Percentiles rank a stretch among this genome's conserved stretches.
phyloP scores from a whole-genome alignment of 2,888 invertebrate species.

The Phyllotreta cruciferae region DNA sequence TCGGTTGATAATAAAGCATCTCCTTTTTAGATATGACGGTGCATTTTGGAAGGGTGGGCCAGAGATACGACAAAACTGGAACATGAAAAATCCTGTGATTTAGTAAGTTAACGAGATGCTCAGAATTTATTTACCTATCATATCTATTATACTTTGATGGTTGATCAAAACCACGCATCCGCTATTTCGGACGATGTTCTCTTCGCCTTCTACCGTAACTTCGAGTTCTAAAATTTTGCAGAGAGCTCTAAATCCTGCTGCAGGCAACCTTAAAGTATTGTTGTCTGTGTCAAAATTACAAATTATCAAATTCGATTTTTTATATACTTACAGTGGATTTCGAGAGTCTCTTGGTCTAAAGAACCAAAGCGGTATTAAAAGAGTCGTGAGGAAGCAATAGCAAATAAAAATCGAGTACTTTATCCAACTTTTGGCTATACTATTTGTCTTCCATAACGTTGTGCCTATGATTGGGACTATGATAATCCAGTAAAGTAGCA shows the following conservation, averaged over 20 bases:
- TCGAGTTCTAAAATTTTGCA: constrained; percentile 68
- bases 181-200: constrained; percentile 75
- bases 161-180: constrained; percentile 85
- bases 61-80: constrained; percentile 75
- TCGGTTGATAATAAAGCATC: constrained; percentile 80
- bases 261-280: constrained; percentile 67
- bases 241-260: constrained; percentile 67
- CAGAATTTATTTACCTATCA: constrained; percentile 68
- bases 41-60: constrained; percentile 81
- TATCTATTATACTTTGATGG: constrained; percentile 87
- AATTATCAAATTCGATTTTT: neutral
- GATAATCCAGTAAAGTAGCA: neutral
- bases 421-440: constrained; percentile 72
- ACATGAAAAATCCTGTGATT: constrained; percentile 26
- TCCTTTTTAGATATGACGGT: constrained; percentile 86
- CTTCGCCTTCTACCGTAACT: constrained; percentile 75
- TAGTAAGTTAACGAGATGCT: neutral
- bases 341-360: constrained; percentile 73
- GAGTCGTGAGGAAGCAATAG: constrained; percentile 66
- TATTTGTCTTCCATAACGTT: constrained; percentile 61
- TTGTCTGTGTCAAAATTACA: neutral
- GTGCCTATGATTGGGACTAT: neutral
- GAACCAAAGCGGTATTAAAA: constrained; percentile 78
- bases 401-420: constrained; percentile 71
- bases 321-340: constrained; percentile 78